phyloP scores from a whole-genome alignment of 2,888 invertebrate genomes.

The Mimachlamys varia region DNA sequence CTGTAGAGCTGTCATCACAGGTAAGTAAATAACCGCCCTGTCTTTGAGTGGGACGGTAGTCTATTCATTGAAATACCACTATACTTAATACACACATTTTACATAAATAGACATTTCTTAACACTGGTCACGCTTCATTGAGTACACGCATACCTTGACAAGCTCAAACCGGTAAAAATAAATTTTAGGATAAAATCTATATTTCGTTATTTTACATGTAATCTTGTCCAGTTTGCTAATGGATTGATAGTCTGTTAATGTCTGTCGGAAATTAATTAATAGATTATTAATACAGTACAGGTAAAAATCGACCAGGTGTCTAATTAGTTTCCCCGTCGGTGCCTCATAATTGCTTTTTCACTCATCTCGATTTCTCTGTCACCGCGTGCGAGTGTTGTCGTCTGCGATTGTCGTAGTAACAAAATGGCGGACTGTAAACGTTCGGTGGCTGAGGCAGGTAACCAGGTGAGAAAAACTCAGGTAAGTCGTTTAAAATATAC shows the following conservation, averaged over 20 bases:
- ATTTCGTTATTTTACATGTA: not conserved
- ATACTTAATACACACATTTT: not conserved
- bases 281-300: not conserved
- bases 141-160: not conserved
- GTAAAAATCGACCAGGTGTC: not conserved
- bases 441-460: constrained; percentile 6
- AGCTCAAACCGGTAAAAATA: not conserved
- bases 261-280: constrained; percentile 4
- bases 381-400: constrained; percentile 29
- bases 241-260: not conserved
- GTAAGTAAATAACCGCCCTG: not conserved
- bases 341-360: constrained; percentile 16
- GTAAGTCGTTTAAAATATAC: not conserved
- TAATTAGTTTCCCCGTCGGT: constrained; percentile 25
- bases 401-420: constrained; percentile 36
- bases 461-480: constrained; percentile 19
- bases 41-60: not conserved
- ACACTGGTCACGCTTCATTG: not conserved
- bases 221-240: not conserved
- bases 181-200: not conserved
- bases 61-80: not conserved
- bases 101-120: not conserved
- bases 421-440: constrained; percentile 28
- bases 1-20: too few species aligned
- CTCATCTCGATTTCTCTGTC: constrained; percentile 36